Base-by-base conservation (phyloP, 1,140 invertebrate species). In the Steinernema khuongi region DNA sequence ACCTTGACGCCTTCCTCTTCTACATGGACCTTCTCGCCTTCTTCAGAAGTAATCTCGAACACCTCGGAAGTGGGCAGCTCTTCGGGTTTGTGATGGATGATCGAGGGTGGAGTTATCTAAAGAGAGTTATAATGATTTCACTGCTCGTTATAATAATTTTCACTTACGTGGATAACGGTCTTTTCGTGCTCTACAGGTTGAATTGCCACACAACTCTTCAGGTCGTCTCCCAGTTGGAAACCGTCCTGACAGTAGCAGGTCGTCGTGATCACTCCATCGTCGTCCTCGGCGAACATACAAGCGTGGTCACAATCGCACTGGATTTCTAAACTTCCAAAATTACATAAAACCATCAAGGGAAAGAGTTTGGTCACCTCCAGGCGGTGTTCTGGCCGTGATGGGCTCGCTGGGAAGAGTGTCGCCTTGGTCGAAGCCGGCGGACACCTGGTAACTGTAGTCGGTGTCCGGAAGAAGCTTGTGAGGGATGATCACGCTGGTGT, bases 271-370 rank as follows among this genome's bases (percentile, higher is more conserved):
- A 71, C 73, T n/a, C 78, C 75, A 66, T 76, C 76, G 22, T 71
- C 74, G 68, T 83, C 75, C 44, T 77, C 75, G 60, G 75, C 76
- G 31, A 84, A 75, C 26, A 77, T 74, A 69, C 82, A 84, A 11
- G 80, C 82, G 68, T 84, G 82, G 19, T 79, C 79, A 75, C 82
- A 84, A 67, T 85, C 81, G 71, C 82, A 84, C 17, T 77, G 66
- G n/a, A 83, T 73, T 72, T 83, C 83, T 82, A 31, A 2, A 80
- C 70, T 75, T 31, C 36, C n/a, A 67, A 73, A 1, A 31, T 76
- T 60, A 32, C n/a, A 28, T 50, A 72, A 14, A 2, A 1, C 26
- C 18, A 18, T 32, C 1, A 36, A 0, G 18, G 33, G 1, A 29
- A 36, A 30, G 1, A 18, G 19, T 32, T n/a, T 60, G 66, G n/a